Base-by-base conservation (phyloP, 1,140 invertebrate genomes). In the Papilio dardanus region DNA sequence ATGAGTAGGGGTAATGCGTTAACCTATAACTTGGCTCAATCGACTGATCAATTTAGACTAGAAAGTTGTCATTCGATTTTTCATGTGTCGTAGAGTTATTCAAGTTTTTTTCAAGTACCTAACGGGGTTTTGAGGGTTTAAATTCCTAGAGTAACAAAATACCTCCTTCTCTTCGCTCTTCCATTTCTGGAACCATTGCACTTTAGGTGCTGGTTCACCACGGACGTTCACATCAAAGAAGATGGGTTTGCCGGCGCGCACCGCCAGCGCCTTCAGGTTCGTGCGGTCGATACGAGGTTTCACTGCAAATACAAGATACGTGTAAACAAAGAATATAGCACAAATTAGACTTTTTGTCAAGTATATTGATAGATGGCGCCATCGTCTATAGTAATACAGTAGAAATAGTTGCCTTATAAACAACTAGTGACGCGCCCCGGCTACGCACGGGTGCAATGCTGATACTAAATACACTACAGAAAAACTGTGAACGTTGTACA, bases 201-300 rank as follows among this genome's bases (percentile, higher is more conserved):
- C 96, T 78, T 96, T 97, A 77, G 99, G 99, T 79, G 98, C 96
- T 1, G 99, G 99, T 94, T 99, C 98, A 81, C 98, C 99, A 77
- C 96, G 96, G 66, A 99, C 97, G 86, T 99, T 98, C 7, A 99
- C 95, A 88, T 99, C 97, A 86, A 98, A 97, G 90, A 98, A 97
- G 68, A 99, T 96, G 1, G 96, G 95, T 89, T 99, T 99, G 30
- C 99, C 98, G 76, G 97, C 97, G 82, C 97, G 96, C 0, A 99
- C 97, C 2, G 96, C 96, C 73, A 99, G 95, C 37, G 98, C 96
- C 93, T 99, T 98, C 75, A 99, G 94, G 88, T 99, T 98, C 0
- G 98, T 98, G 81, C 98, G 95, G 89, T 99, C 98, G 88, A 99
- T 99, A 88, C 97, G 97, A n/a, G 98, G 98, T 94, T 99, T 99